Conservation (phyloP, 2,113 vertebrate genomes). For the cat (Felis catus) region F.catus_Fca126_mat1.0 CM031413.1:151030501-151031000, state of each 20-base stretch:
- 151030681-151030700: neutral
- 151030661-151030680: neutral
- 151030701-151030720: neutral
- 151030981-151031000: neutral
- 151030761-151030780: neutral
- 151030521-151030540: neutral
- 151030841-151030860: constrained; percentile 16
- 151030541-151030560: neutral
- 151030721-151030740: constrained; percentile 39
- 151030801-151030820: neutral
- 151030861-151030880: neutral
- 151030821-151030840: neutral
- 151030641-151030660: neutral
- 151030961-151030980: neutral
- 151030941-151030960: neutral
- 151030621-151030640: neutral
- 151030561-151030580: neutral
- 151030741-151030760: neutral
- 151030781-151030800: neutral
- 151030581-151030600: neutral
- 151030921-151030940: neutral
- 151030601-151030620: neutral
- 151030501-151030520: neutral
- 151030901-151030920: neutral
- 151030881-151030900: neutral